A percentile compares a stretch with the other conserved stretches of the same genome.
Evolutionary conservation across 2,113 vertebrate genomes (phyloP).

Genomic region (Pluvianellus socialis): DNA sequence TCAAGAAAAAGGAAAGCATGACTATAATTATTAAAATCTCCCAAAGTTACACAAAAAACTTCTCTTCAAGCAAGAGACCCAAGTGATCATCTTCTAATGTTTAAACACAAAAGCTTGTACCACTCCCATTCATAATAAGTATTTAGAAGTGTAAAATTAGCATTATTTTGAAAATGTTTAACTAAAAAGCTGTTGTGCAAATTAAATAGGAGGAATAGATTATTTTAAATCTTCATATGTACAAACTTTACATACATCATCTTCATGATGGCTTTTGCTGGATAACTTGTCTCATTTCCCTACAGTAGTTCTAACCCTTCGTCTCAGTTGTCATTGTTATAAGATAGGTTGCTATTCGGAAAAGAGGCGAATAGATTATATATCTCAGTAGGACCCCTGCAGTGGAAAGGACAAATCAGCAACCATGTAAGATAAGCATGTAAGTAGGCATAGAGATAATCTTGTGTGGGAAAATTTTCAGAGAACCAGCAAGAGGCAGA

Average conservation of each 20-base stretch:
- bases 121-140: neutral
- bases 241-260: neutral
- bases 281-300: neutral
- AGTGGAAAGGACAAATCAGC: neutral
- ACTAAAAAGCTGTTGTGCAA: neutral
- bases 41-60: neutral
- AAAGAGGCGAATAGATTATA: neutral
- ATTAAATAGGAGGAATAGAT: neutral
- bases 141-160: neutral
- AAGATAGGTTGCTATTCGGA: neutral
- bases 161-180: neutral
- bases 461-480: neutral
- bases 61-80: neutral
- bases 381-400: neutral
- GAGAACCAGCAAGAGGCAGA: rapidly evolving
- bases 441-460: neutral
- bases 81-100: neutral
- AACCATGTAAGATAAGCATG: neutral
- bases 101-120: neutral
- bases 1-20: neutral
- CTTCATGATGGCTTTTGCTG: neutral
- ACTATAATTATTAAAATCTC: neutral
- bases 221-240: neutral
- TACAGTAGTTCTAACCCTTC: neutral
- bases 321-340: neutral